Base-by-base conservation (phyloP, 1,140 invertebrate genomes). In the Nephotettix cincticeps region DNA sequence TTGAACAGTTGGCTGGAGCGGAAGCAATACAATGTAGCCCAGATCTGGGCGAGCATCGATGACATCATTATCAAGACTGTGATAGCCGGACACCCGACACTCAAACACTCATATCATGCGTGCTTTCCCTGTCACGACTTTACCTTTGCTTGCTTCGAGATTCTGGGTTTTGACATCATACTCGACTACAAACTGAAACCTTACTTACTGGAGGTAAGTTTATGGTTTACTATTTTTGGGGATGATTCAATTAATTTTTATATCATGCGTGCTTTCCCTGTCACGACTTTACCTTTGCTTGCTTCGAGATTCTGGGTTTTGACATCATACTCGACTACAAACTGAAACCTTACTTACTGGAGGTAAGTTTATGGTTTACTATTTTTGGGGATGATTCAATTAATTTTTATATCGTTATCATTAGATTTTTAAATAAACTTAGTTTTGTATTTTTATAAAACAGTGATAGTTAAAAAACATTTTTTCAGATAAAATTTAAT, bases 31-130 rank as follows among this genome's bases (percentile, higher is more conserved):
- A 87, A 95, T 78, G 85, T 93, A 21, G 85, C 89, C 9, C 86
- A 87, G 71, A 78, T 96, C 70, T 93, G 93, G 93, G 80, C 81
- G n/a, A 86, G 87, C 72, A 93, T 96, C 74, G 94, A 97, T 79
- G 93, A 96, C 78, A 89, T 94, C 17, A 93, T 96, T 29, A 90
- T 95, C 27, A 97, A 97, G 84, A 96, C 94, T 0, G 83, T 96
- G 28, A 86, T 96, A 45, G 90, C 93, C 23, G 93, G 93, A 6
- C 90, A 91, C 84, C 91, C 93, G 0, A 88, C 92, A 63, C 82
- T 97, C 21, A 93, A 93, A 78, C 93, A 95, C 79, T 94, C 90
- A 79, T 96, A 96, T 80, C 86, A 91, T 75, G 90, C 92, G 19
- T 94, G 92, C 78, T 96, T 96, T 82, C 91, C 93, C 1, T 89